Base-by-base conservation (phyloP, 2,888 invertebrate species). In the Gryllus longicercus region DNA sequence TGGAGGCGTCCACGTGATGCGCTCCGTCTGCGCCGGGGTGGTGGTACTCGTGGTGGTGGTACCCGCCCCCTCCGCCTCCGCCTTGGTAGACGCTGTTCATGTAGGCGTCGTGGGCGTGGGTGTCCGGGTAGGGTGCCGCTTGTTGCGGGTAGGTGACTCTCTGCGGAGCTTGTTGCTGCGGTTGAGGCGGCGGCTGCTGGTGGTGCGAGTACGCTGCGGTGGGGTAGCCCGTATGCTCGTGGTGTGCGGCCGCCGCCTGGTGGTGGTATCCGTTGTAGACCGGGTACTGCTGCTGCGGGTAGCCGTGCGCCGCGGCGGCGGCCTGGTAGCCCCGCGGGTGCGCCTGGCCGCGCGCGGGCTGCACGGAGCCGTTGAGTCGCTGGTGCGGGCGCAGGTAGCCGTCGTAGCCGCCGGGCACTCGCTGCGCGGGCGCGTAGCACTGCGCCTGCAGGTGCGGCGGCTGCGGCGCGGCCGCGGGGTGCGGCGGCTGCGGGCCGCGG, bases 191-290 rank as follows among this genome's bases (percentile, higher is more conserved):
- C 16, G 83, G 81, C 4, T 84, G 79, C 51, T 80, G 50, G 74
- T 80, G 77, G 74, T 78, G 80, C 75, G 85, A 84, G 78, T 82
- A 85, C n/a, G 85, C 84, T 5, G 79, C 83, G 3, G 80, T 83
- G 78, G 87, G 87, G 84, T 79, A 79, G 75, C 75, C 75, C 75
- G 75, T 63, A n/a, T 63, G 63, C 63, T 63, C 63, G 63, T 63
- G 63, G 63, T 63, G 63, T 75, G 75, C 75, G 3, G 21, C 75
- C 75, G 75, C 75, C 75, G 75, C 14, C 75, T 21, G 75, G 75
- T 91, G 91, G 51, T 89, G 86, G 81, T 89, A 88, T 18, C 90
- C 90, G 81, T 89, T 89, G 84, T 90, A 90, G 25, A 87, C 87
- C 0, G 84, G 84, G 1, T 80, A 74, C 50, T 75, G 77, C 25